Conservation (phyloP, 2,888 invertebrate genomes). For the Lasioglossum lativentre region DNA sequence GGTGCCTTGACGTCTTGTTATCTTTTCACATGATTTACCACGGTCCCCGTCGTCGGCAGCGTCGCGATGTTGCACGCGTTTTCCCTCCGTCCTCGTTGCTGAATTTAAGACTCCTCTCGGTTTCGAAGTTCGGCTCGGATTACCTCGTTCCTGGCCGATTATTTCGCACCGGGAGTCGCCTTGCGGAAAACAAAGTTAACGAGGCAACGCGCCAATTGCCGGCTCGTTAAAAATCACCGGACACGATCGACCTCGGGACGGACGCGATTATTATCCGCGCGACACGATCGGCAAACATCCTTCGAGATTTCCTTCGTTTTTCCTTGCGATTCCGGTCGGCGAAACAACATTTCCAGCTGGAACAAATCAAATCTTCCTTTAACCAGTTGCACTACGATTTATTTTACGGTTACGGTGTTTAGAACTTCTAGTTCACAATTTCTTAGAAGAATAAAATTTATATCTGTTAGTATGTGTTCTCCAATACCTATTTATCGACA, state of each 20-base stretch:
- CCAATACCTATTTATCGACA: no score
- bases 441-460: no score
- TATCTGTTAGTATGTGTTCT: no score
- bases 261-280: not conserved
- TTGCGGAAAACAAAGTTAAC: constrained; percentile 19
- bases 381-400: no score
- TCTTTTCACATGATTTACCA: constrained; percentile 11
- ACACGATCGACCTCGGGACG: not conserved
- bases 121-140: constrained; percentile 31
- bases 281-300: not conserved
- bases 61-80: not conserved
- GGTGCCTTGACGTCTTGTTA: not conserved
- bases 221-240: constrained; percentile 13
- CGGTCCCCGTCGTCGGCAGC: not conserved
- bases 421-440: no score
- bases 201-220: constrained; percentile 14
- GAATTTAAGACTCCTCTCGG: constrained; percentile 16
- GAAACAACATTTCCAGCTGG: not conserved
- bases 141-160: constrained; percentile 26
- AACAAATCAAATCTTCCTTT: not conserved
- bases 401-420: no score
- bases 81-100: not conserved
- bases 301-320: not conserved
- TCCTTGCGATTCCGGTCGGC: not conserved
- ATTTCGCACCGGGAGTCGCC: constrained; percentile 15